Percentiles rank a stretch among this genome's conserved stretches.
Evolutionary conservation across 2,888 invertebrate genomes (phyloP).

Genomic region (Adelphocoris suturalis): DNA sequence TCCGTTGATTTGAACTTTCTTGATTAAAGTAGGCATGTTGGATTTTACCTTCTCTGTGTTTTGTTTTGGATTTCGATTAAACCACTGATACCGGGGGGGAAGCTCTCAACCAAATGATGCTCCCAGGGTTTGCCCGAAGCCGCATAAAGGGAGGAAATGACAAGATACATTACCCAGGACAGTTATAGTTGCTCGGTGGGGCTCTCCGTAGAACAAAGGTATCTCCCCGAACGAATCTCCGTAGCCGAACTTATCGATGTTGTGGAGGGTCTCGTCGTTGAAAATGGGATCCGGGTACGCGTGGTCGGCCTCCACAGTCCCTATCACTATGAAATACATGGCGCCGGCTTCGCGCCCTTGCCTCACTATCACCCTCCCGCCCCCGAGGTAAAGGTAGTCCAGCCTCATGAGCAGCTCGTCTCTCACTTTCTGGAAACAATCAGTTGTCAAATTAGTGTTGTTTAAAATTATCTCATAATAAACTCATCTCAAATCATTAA

Average conservation of each 20-base stretch:
- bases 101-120: no score
- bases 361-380: constrained; percentile 64
- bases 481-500: no score
- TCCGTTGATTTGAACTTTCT: no score
- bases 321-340: constrained; percentile 67
- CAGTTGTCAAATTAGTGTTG: no score
- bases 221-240: constrained; percentile 68
- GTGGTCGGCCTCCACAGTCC: constrained; percentile 52
- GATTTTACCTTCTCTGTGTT: no score
- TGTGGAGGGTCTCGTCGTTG: constrained; percentile 55
- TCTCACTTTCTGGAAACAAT: constrained; percentile 50
- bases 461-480: no score
- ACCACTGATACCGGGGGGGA: no score
- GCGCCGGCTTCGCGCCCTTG: constrained; percentile 62
- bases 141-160: background rate
- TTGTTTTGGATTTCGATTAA: no score
- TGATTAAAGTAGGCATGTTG: no score
- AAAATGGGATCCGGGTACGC: constrained; percentile 61
- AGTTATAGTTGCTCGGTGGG: constrained; percentile 61
- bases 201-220: constrained; percentile 67
- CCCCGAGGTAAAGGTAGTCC: constrained; percentile 56
- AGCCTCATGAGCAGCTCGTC: constrained; percentile 53
- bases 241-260: constrained; percentile 64
- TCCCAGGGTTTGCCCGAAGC: no score
- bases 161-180: constrained; percentile 52